Base-by-base conservation (phyloP, 2,888 invertebrate genomes). In the Folsomia candida region DNA sequence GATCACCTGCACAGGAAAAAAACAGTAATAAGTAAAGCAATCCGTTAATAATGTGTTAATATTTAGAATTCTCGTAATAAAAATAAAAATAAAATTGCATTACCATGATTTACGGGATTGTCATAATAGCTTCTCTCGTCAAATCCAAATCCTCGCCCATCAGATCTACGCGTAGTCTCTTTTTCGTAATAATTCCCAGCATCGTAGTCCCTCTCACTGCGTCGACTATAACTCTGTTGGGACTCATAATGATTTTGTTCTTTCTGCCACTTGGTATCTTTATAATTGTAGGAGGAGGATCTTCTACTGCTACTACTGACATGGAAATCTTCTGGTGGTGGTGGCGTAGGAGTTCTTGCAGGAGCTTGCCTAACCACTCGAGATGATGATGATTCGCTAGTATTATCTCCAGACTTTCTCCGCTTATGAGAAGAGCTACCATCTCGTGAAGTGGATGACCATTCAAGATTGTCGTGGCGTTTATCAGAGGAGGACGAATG, bases 191-290 rank as follows among this genome's bases (percentile, higher is more conserved):
- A 70, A 14, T 68, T 69, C 0, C 51, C 71, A n/a, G 63, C 69
- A 58, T 74, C 73, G 47, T 72, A 72, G 18, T 51, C 68, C 26
- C 47, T 37, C 3, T 14, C 26, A 24, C 60, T 26, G 14, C 71
- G 60, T 51, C 81, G 79, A 14, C 73, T 66, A 70, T 81, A 81
- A 72, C 82, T 82, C 20, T 81, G 81, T 74, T 81, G 81, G 72
- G 82, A 81, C 11, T 82, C 78, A 37, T 81, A 81, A 25, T 73
- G 68, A 27, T 78, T 79, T 11, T 67, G 14, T 64, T 76, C 79
- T 68, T 81, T 67, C 28, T 72, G 70, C 61, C 54, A 59, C 1
- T 60, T 51, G 4, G 68, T 63, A 14, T 65, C 65, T 11, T 65
- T 65, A 51, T 65, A 65, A 65, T n/a, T 65, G 26, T 62, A 62